Evolutionary conservation across 2,113 vertebrate genomes (phyloP), one percentile per base, ranked within the genome.

Genomic region (Pelecanus crispus): DNA sequence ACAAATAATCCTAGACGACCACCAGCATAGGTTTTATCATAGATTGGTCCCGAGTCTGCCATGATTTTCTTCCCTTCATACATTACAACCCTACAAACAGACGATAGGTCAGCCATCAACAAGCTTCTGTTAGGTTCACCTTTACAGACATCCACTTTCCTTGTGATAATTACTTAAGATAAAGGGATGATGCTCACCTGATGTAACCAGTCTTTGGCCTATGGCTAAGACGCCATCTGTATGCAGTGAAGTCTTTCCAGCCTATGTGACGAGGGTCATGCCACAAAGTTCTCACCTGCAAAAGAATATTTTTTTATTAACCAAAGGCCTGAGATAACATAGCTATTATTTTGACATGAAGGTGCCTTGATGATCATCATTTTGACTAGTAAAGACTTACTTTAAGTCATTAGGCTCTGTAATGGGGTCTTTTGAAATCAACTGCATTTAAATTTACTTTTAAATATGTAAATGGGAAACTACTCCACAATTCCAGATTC

Each of bases 181-280:
- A 24, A 80, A 55, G 73, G 45, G 7, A 32, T 13, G 29, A 22
- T 77, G 78, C 97, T 98, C 86, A 99, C 99, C 99, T 99, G 96
- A 99, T 99, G 87, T 98, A 99, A 85, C 99, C 99, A 13, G 98
- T 99, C 98, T 99, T 99, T 95, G 99, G 99, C 97, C 99, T 99
- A 90, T 99, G 99, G 97, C 98, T 99, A 87, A 99, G 98, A 81
- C 99, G 99, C 99, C 99, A 99, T 97, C 99, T 99, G 98, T 99
- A 99, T 83, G 99, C 99, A 14, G 99, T 99, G 96, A 99, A 99
- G 97, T 99, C 99, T 96, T 99, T 99, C 99, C 99, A 99, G 96
- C 99, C 99, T 73, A 99, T 99, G 88, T 99, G 99, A 96, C 99
- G 99, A 88, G 99, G 99, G 97, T 99, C 99, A 45, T 99, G 99